Evolutionary conservation across 2,113 vertebrate species (phyloP), one percentile per base, ranked within the genome.

Genomic region (Pristiophorus japonicus): DNA sequence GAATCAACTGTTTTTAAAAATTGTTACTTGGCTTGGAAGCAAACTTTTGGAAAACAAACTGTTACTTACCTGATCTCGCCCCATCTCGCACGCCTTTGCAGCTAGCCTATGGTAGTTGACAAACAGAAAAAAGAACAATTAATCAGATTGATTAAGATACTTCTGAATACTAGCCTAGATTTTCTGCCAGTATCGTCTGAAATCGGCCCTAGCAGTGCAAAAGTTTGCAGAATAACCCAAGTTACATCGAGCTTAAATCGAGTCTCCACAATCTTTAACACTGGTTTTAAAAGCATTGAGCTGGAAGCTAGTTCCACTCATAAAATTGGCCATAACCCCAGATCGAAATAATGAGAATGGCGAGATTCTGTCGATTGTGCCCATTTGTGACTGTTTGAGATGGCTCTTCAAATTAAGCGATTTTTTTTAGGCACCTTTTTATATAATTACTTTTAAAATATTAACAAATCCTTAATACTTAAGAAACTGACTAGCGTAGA

Each of bases 91-190:
- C 10, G n/a, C 65, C 11, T 66, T 45, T 66, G 63, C 38, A 94
- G 24, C 92, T 38, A 47, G 38, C 38, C 92, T 94, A 42, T 70
- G 12, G 92, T 27, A 34, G 42, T 66, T 66, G 65, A 11, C n/a
- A 94, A 94, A 94, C 12, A 66, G 42, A 67, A 94, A 67, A 42
- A 11, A 38, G 63, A 65, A 90, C n/a, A 94, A 94, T 24, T 67
- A 65, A 93, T 93, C n/a, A 67, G 65, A 94, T 22, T 24, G 65
- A 66, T 45, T 91, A 59, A 62, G 62, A 34, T 91, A 62, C 87
- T 59, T 30, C 51, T 90, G 62, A 62, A 59, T 59, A 55, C 30
- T 55, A 51, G 4, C 51, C 51, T 1, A 59, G 45, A 90, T 2
- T 5, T 59, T 30, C 51, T 59, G 87, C 30, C 1, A 14, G 30